phyloP scores from a whole-genome alignment of 2,888 invertebrate species.

The Chrysina gloriosa region DNA sequence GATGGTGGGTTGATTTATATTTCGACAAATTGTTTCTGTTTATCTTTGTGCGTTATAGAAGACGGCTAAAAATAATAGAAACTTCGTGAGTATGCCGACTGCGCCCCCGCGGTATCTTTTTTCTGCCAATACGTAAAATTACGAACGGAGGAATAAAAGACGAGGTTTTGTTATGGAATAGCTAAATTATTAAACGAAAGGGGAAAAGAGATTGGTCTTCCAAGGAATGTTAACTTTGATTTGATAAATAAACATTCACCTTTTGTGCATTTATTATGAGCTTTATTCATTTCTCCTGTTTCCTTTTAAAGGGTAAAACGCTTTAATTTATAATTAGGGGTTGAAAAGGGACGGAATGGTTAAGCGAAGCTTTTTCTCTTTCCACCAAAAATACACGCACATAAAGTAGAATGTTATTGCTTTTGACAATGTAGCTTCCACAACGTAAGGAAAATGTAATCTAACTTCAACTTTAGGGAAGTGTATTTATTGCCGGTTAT shows the following conservation, averaged over 20 bases:
- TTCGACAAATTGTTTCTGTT: background rate
- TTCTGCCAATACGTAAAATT: no score
- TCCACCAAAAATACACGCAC: background rate
- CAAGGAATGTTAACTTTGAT: background rate
- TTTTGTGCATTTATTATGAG: background rate
- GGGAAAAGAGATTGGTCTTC: no score
- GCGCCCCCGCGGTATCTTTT: no score
- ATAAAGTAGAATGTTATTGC: slow-evolving; percentile 27
- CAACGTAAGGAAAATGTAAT: slow-evolving; percentile 13
- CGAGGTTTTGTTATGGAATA: no score
- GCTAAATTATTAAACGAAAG: no score
- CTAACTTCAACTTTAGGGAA: slow-evolving; percentile 17
- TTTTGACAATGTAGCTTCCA: slow-evolving; percentile 21
- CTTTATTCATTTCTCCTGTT: no score
- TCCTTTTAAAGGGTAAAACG: background rate
- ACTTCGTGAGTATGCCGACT: no score
- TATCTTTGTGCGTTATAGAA: no score
- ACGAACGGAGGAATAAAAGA: no score
- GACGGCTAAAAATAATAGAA: no score
- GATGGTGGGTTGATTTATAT: background rate
- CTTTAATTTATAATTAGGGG: background rate
- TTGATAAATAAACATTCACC: background rate
- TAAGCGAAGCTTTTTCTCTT: background rate
- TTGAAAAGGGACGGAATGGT: background rate
- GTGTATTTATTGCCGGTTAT: slow-evolving; percentile 29